These are phyloP conservation scores for Sebastes vulpes DNA, from an alignment of 2,797 vertebrate genomes.

Conservation along the genomic window DNA sequence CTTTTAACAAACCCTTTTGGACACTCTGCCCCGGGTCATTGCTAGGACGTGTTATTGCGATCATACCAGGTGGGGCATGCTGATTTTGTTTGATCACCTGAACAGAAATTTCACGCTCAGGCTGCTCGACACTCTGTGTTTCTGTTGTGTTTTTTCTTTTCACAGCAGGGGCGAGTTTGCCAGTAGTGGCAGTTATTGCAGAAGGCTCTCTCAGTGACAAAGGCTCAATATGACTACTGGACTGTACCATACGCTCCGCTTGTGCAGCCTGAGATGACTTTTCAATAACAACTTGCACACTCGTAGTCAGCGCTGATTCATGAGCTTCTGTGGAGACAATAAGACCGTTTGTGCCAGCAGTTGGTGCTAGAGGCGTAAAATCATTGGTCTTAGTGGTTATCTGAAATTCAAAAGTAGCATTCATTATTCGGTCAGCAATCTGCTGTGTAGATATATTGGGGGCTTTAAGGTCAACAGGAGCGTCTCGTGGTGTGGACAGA, in stretches of 20 bases:
- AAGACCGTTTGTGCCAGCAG: neutral
- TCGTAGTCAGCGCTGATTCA: constrained; percentile 13
- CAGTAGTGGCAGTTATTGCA: neutral
- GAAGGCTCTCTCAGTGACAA: constrained; percentile 25
- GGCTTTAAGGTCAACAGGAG: neutral
- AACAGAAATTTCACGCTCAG: constrained; percentile 19
- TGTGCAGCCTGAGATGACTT: constrained; percentile 23
- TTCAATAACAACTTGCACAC: constrained; percentile 6
- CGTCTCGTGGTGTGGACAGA: neutral
- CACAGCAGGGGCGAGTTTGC: constrained; percentile 17
- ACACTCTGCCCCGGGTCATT: constrained; percentile 8
- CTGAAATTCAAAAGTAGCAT: constrained; percentile 12
- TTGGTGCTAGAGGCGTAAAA: constrained; percentile 18
- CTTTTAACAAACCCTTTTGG: constrained; percentile 14
- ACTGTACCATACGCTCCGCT: constrained; percentile 6
- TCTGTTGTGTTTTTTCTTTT: constrained; percentile 26
- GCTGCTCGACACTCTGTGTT: constrained; percentile 12
- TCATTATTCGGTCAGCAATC: neutral
- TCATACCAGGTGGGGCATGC: constrained; percentile 9
- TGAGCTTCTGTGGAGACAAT: constrained; percentile 14
- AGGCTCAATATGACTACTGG: constrained; percentile 23
- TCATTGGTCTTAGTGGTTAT: constrained; percentile 19
- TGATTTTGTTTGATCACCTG: constrained; percentile 30
- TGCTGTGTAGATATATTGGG: constrained; percentile 5
- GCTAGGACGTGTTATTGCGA: constrained; percentile 2